phyloP scores from a whole-genome alignment of 2,113 vertebrate species.

The Rhabdornis inornatus region DNA sequence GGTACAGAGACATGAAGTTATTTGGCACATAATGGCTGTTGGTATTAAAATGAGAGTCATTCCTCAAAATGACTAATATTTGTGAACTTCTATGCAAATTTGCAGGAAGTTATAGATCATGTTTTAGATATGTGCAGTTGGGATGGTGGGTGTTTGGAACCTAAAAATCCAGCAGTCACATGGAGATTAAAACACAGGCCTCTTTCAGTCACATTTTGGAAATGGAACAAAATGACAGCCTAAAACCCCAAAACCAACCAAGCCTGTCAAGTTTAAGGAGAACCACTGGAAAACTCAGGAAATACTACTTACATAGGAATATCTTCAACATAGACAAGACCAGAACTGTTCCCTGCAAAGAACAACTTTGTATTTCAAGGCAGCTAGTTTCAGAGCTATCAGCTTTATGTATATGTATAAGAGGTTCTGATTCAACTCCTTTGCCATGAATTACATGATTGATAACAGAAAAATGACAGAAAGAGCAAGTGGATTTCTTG shows the following conservation, averaged over 20 bases:
- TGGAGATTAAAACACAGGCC: neutral
- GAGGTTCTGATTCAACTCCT: neutral
- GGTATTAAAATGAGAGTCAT: neutral
- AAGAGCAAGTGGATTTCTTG: neutral
- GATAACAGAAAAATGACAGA: neutral
- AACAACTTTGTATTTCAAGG: neutral
- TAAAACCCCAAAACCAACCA: neutral
- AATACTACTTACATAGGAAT: neutral
- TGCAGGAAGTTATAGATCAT: neutral
- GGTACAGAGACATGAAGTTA: neutral
- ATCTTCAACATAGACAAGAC: neutral
- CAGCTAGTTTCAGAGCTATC: neutral
- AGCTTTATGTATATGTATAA: neutral
- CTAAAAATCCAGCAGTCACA: constrained; percentile 20
- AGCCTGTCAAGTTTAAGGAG: neutral
- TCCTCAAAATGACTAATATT: neutral
- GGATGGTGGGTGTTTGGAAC: neutral
- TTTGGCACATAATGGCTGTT: neutral
- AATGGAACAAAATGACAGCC: neutral
- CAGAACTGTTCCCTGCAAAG: neutral
- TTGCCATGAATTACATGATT: neutral
- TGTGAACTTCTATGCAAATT: neutral
- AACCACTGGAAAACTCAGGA: neutral
- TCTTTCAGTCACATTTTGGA: neutral
- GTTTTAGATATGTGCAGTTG: constrained; percentile 5